phyloP scores from a whole-genome alignment of 2,888 invertebrate species.

The Magallana nippona region DNA sequence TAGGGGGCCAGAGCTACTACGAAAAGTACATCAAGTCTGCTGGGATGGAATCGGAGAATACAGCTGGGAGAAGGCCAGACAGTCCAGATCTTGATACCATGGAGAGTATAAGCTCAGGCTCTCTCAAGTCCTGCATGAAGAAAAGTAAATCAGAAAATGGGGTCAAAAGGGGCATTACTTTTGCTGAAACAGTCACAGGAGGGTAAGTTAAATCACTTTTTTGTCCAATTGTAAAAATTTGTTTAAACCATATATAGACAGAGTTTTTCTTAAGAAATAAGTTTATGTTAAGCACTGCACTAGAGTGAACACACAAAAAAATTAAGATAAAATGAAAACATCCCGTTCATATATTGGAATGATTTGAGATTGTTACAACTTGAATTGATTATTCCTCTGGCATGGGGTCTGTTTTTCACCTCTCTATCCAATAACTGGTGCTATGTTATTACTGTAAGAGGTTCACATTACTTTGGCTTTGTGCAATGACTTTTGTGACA shows the following conservation, averaged over 20 bases:
- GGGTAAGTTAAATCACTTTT: constrained; percentile 67
- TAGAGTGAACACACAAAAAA: too few relatives aligned
- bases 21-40: constrained; percentile 49
- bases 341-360: background rate
- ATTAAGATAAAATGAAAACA: too few relatives aligned
- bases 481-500: too few relatives aligned
- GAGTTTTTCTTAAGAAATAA: background rate
- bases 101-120: constrained; percentile 46
- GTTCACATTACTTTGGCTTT: too few relatives aligned
- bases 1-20: constrained; percentile 49
- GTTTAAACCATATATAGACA: background rate
- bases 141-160: constrained; percentile 62
- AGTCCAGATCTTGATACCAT: background rate
- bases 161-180: constrained; percentile 75
- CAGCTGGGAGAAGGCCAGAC: background rate
- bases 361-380: background rate
- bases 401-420: background rate
- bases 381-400: constrained; percentile 8
- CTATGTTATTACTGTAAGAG: too few relatives aligned
- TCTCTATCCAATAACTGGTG: too few relatives aligned
- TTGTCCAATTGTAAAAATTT: background rate
- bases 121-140: constrained; percentile 76
- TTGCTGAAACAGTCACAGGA: constrained; percentile 75
- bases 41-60: constrained; percentile 25
- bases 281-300: background rate